Percentiles rank a stretch among this genome's conserved stretches.
Conservation (phyloP, 2,888 invertebrate species). For the Ophion obscuratus region DNA sequence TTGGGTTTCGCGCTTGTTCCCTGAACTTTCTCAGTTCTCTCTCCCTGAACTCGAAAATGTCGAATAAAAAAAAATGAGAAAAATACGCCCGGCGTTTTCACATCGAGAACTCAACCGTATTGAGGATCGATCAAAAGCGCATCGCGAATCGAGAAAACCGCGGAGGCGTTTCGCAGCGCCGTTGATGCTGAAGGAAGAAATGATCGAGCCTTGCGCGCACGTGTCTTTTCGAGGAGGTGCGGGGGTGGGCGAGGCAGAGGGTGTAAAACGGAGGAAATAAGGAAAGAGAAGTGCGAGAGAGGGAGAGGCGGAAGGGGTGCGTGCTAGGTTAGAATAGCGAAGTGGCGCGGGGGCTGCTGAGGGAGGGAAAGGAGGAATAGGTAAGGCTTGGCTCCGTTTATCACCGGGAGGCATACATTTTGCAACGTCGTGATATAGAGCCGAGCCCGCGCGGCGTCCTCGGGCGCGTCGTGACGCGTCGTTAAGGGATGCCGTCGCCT, state of each 20-base stretch:
- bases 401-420: constrained; percentile 80
- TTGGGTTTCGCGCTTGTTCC: neutral
- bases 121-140: neutral
- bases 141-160: neutral
- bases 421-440: constrained; percentile 77
- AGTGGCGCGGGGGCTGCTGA: neutral
- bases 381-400: constrained; percentile 76
- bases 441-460: constrained; percentile 68
- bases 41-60: neutral
- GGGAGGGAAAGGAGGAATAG: constrained; percentile 33
- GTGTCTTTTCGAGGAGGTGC: constrained; percentile 6
- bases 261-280: constrained; percentile 35
- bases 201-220: constrained; percentile 20
- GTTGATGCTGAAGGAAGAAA: constrained; percentile 24
- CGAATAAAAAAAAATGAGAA: neutral
- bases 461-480: constrained; percentile 73
- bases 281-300: constrained; percentile 49
- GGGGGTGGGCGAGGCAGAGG: neutral
- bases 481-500: constrained; percentile 74
- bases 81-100: neutral
- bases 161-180: neutral
- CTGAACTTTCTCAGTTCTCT: neutral
- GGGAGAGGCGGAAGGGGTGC: constrained; percentile 58
- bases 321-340: constrained; percentile 41
- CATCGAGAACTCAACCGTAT: neutral